Evolutionary conservation across 1,140 invertebrate species (phyloP).

Genomic region (Bombus terrestris): DNA sequence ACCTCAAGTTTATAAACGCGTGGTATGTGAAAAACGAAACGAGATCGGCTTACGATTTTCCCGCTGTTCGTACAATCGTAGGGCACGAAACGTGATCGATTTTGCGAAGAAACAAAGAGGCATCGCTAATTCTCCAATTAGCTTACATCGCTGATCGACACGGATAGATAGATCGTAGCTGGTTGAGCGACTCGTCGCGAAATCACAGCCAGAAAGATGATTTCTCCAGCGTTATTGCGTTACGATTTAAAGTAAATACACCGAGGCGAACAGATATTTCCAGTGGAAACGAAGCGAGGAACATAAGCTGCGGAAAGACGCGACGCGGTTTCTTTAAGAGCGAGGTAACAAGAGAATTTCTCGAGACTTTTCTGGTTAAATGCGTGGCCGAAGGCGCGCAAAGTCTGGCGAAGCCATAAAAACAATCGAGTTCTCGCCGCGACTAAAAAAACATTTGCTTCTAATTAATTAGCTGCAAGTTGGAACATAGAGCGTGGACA

Average conservation of each 20-base stretch:
- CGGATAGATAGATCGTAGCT: background rate
- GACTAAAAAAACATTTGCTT: background rate
- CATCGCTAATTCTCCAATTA: constrained; percentile 25
- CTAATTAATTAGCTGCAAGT: constrained; percentile 18
- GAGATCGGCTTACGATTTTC: background rate
- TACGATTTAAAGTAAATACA: background rate
- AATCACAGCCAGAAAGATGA: background rate
- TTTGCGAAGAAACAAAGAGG: background rate
- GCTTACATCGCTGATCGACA: background rate
- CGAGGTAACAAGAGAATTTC: constrained; percentile 32
- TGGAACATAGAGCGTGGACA: background rate
- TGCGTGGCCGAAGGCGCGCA: background rate
- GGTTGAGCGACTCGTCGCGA: too few relatives aligned
- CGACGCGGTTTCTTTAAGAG: background rate
- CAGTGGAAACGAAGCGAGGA: background rate
- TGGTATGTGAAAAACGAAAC: background rate
- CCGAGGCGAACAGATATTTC: background rate
- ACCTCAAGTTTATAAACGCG: background rate
- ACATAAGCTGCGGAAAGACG: background rate
- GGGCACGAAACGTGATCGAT: background rate
- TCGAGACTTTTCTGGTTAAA: constrained; percentile 43
- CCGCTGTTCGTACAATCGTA: background rate
- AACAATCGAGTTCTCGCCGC: constrained; percentile 5
- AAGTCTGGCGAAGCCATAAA: constrained; percentile 2
- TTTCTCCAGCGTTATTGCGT: background rate